Base-by-base conservation (phyloP, 2,888 invertebrate genomes). In the Cantharis nigra region DNA sequence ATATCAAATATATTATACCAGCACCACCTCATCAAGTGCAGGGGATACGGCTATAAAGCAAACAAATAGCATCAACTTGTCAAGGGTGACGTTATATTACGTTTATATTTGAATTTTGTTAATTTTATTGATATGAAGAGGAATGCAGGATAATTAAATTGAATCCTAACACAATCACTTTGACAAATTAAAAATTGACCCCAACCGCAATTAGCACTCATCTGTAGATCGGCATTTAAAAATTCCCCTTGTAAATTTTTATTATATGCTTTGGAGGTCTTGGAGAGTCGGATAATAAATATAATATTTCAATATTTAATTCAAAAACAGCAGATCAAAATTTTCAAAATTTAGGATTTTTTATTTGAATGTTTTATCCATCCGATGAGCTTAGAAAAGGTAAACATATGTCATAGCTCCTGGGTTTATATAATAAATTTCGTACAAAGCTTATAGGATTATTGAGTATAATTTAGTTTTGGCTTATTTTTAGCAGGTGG, bases 21-120 rank as follows among this genome's bases (percentile, higher is more conserved):
- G 49, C 67, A 72, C 73, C 76, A 78, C 80, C 76, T 80, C 78
- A 80, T 80, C 76, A 80, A 74, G 69, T 62, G 71, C 67, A 67
- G 71, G 78, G 78, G 70, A 76, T 72, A 63, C 30, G 76, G 62
- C 75, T 78, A 70, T 80, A 80, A 80, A 80, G 63, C 63, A 74
- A 76, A 78, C 75, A 78, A 80, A 78, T 80, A 74, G 75, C 70
- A 72, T 69, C 74, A 78, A 78, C 76, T 71, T 78, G 78, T 78
- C 78, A 76, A 76, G 76, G 78, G 76, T 76, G 28, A 74, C 70
- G 72, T 71, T 73, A 76, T 76, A 78, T 76, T 73, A 75, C 78
- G 49, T 78, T 75, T 76, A 78, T 76, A 74, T 78, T 73, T 78
- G 73, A 76, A 78, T 75, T 71, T 64, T 72, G 75, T 78, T 77